Conservation (phyloP, 1,140 invertebrate species). For the Grapholita molesta region DNA sequence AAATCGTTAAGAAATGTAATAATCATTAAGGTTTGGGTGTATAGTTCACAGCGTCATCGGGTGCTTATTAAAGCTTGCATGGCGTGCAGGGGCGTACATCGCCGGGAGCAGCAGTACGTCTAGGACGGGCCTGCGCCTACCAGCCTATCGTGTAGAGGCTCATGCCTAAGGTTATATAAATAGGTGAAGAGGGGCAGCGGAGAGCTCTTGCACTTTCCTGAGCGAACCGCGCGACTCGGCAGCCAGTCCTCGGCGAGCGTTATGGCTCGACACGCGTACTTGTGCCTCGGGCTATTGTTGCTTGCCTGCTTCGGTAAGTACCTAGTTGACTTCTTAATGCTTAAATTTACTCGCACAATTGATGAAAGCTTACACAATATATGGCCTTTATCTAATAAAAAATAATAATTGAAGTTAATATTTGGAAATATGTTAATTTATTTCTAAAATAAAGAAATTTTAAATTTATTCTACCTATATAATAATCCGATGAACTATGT, state of each 20-base stretch:
- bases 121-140: slow-evolving; percentile 55
- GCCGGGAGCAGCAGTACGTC: slow-evolving; percentile 47
- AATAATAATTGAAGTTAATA: background rate
- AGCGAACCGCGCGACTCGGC: slow-evolving; percentile 54
- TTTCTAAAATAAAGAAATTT: background rate
- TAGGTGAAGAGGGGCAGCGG: slow-evolving; percentile 74
- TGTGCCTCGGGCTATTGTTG: slow-evolving; percentile 67
- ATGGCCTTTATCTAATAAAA: background rate
- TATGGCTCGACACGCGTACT: slow-evolving; percentile 74
- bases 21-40: slow-evolving; percentile 25
- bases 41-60: slow-evolving; percentile 38
- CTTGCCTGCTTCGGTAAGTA: slow-evolving; percentile 66
- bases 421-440: background rate
- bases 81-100: slow-evolving; percentile 44
- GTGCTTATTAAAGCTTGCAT: slow-evolving; percentile 64
- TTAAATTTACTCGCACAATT: background rate
- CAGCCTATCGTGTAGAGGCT: slow-evolving; percentile 41
- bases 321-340: background rate
- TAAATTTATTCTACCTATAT: too few species aligned
- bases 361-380: background rate
- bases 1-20: slow-evolving; percentile 29
- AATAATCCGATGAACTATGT: too few species aligned
- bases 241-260: slow-evolving; percentile 70
- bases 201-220: slow-evolving; percentile 74
- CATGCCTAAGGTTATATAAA: slow-evolving; percentile 71